Percentiles rank a stretch among this genome's conserved stretches.
Conservation (phyloP, 2,888 invertebrate species). For the Drosophila limbata region DNA sequence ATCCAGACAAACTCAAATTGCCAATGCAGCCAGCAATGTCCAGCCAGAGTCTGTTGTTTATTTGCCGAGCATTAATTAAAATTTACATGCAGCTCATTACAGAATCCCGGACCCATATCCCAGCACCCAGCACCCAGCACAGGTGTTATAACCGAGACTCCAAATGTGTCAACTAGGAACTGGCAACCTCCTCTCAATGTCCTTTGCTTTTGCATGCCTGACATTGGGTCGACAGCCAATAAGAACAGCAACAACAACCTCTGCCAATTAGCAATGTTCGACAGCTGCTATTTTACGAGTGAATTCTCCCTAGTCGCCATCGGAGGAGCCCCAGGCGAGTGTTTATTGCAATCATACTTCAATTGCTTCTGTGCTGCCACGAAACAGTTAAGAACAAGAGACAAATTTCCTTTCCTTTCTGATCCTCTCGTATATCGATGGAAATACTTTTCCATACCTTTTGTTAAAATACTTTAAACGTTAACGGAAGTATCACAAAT, state of each 20-base stretch:
- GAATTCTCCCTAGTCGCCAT: neutral
- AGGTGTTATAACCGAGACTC: neutral
- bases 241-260: neutral
- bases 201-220: neutral
- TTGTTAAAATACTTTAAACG: neutral
- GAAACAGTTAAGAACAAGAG: neutral
- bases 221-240: neutral
- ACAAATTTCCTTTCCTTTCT: neutral
- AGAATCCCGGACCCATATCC: conserved; percentile 1
- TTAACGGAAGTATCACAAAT: neutral
- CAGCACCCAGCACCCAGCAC: neutral
- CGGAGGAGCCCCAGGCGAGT: neutral
- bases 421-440: neutral
- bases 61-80: conserved; percentile 47
- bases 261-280: conserved; percentile 23
- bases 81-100: conserved; percentile 40
- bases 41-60: conserved; percentile 15
- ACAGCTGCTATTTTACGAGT: neutral
- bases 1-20: conserved; percentile 28
- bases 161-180: conserved; percentile 2
- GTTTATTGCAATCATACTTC: conserved; percentile 14
- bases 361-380: neutral
- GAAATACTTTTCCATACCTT: neutral
- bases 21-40: conserved; percentile 23
- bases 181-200: neutral